These are phyloP conservation scores for Dicycla oo DNA, from an alignment of 2,888 invertebrate species.

Conservation along the genomic window DNA sequence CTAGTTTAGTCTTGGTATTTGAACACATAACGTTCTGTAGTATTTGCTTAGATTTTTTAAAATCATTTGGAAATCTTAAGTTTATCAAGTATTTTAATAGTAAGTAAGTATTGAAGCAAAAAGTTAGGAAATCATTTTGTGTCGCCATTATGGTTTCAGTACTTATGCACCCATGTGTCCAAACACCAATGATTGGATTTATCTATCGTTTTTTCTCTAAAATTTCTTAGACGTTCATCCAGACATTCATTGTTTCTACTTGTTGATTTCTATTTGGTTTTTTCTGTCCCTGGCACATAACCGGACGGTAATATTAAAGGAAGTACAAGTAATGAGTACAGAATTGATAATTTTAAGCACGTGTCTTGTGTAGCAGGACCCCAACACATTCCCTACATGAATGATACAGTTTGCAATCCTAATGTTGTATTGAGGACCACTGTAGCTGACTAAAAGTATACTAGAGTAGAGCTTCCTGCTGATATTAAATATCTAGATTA, in stretches of 20 bases:
- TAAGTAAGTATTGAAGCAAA: neutral
- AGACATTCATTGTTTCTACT: constrained; percentile 76
- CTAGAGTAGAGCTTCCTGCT: constrained; percentile 79
- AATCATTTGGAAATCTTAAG: neutral
- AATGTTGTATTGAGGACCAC: constrained; percentile 84
- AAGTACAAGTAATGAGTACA: constrained; percentile 90
- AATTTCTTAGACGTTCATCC: constrained; percentile 59
- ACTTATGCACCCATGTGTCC: constrained; percentile 10
- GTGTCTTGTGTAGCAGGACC: constrained; percentile 88
- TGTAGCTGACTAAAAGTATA: constrained; percentile 75
- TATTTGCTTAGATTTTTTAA: neutral
- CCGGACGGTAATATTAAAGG: constrained; percentile 85
- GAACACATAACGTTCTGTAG: neutral
- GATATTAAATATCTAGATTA: constrained; percentile 55
- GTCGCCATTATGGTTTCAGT: constrained; percentile 1
- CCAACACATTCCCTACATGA: constrained; percentile 84
- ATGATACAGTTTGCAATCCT: constrained; percentile 74
- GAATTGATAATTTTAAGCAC: constrained; percentile 87
- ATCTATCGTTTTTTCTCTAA: constrained; percentile 12
- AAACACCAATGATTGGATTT: constrained; percentile 18
- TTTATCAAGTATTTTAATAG: neutral
- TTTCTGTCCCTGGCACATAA: constrained; percentile 87
- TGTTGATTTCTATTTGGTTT: constrained; percentile 84
- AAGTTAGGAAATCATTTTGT: constrained; percentile 8
- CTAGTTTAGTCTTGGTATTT: constrained; percentile 34